phyloP scores from a whole-genome alignment of 2,888 invertebrate genomes.

The Mythimna pallens region DNA sequence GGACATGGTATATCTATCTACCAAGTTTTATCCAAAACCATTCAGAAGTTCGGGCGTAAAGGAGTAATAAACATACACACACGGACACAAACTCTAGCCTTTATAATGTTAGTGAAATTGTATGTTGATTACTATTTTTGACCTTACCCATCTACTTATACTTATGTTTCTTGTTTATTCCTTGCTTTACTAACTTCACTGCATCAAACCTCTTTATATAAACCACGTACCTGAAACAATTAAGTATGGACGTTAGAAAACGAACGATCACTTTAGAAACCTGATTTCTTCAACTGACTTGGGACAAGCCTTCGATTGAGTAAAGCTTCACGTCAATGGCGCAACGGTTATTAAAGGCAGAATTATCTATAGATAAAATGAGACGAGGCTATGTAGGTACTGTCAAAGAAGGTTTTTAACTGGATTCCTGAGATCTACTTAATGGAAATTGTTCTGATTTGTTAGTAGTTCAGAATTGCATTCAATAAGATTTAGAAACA shows the following conservation, averaged over 20 bases:
- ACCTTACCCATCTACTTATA: background rate
- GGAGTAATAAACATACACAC: no score
- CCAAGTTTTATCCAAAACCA: no score
- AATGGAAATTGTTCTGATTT: conserved; percentile 28
- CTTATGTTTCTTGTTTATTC: background rate
- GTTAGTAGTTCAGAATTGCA: background rate
- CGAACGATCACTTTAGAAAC: conserved; percentile 45
- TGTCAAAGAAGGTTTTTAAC: conserved; percentile 34
- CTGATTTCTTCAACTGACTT: conserved; percentile 55
- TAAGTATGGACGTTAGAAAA: conserved; percentile 53
- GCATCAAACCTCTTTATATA: conserved; percentile 25
- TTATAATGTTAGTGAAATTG: background rate
- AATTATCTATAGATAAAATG: conserved; percentile 47
- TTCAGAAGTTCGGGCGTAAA: no score
- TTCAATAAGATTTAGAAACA: background rate
- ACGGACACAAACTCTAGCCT: no score
- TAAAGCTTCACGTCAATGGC: conserved; percentile 39
- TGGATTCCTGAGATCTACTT: conserved; percentile 20
- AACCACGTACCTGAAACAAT: conserved; percentile 57
- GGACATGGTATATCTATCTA: no score
- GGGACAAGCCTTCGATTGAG: conserved; percentile 46
- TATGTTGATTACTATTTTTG: background rate
- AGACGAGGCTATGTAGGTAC: conserved; percentile 13
- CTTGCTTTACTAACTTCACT: background rate
- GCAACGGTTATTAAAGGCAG: conserved; percentile 51